phyloP scores from a whole-genome alignment of 2,888 invertebrate genomes.

The Thalpophila matura region DNA sequence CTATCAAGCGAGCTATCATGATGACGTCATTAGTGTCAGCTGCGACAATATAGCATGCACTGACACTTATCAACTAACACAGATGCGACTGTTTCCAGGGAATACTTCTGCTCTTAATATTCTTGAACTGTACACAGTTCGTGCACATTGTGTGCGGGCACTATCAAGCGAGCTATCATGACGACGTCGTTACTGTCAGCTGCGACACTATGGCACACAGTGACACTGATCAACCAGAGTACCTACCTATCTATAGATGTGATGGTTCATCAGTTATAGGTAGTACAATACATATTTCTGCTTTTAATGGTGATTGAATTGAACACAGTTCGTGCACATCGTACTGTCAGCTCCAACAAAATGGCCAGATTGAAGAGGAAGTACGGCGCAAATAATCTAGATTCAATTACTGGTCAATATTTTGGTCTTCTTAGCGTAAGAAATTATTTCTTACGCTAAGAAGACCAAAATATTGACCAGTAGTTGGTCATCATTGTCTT shows the following conservation, averaged over 20 bases:
- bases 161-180: slow-evolving; percentile 81
- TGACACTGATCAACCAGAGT: slow-evolving; percentile 69
- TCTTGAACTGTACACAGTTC: slow-evolving; percentile 9
- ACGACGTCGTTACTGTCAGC: slow-evolving; percentile 84
- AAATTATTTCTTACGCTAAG: no score
- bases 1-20: slow-evolving; percentile 80
- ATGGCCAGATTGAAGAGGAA: no score
- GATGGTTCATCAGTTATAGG: slow-evolving; percentile 2
- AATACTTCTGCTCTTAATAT: slow-evolving; percentile 64
- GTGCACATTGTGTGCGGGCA: slow-evolving; percentile 82
- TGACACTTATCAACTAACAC: slow-evolving; percentile 66
- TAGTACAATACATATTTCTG: slow-evolving; percentile 45
- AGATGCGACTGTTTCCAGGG: slow-evolving; percentile 13
- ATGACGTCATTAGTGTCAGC: slow-evolving; percentile 83
- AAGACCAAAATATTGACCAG: no score
- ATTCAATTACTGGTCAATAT: no score
- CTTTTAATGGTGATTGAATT: slow-evolving; percentile 72
- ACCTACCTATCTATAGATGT: no score
- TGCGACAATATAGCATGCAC: slow-evolving; percentile 76
- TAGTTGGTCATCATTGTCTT: no score
- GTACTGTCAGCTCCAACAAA: no score
- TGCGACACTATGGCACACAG: slow-evolving; percentile 76
- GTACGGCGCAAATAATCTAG: no score
- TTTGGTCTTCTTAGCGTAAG: no score
- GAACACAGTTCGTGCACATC: slow-evolving; percentile 64